Conservation (phyloP, 2,888 invertebrate genomes). For the Agriopis marginaria region DNA sequence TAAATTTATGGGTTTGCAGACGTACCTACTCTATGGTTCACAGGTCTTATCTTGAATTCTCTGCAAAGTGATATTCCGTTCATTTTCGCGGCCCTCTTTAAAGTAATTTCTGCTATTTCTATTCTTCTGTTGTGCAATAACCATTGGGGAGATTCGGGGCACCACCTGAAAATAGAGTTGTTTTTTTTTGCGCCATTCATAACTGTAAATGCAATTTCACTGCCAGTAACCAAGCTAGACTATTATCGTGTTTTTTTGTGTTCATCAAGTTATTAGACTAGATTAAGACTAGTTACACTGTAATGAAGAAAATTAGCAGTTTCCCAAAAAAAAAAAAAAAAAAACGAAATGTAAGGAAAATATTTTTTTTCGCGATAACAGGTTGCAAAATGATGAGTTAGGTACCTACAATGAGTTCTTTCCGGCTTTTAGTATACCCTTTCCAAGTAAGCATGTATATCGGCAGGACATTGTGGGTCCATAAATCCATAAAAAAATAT, state of each 20-base stretch:
- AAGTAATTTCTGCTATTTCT: constrained; percentile 63
- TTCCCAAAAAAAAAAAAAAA: too few species aligned
- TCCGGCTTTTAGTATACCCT: too few species aligned
- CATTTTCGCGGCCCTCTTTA: constrained; percentile 67
- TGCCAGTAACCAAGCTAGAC: not conserved
- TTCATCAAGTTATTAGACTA: not conserved
- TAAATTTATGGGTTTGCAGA: constrained; percentile 35
- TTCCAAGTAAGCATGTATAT: too few species aligned
- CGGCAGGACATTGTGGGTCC: too few species aligned
- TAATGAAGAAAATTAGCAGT: too few species aligned
- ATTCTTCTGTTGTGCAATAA: constrained; percentile 72
- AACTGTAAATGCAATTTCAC: constrained; percentile 8
- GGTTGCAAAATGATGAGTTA: too few species aligned
- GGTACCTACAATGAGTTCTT: too few species aligned
- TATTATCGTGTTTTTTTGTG: constrained; percentile 2
- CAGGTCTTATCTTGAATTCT: constrained; percentile 79
- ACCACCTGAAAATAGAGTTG: constrained; percentile 60
- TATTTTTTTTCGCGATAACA: too few species aligned
- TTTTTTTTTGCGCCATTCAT: not conserved
- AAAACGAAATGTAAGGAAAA: too few species aligned
- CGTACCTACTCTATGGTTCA: constrained; percentile 78
- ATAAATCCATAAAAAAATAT: too few species aligned
- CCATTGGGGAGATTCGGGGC: constrained; percentile 81
- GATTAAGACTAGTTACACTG: too few species aligned
- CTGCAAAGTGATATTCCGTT: constrained; percentile 69